phyloP scores from a whole-genome alignment of 2,888 invertebrate species.

The Nymphalis polychloros region DNA sequence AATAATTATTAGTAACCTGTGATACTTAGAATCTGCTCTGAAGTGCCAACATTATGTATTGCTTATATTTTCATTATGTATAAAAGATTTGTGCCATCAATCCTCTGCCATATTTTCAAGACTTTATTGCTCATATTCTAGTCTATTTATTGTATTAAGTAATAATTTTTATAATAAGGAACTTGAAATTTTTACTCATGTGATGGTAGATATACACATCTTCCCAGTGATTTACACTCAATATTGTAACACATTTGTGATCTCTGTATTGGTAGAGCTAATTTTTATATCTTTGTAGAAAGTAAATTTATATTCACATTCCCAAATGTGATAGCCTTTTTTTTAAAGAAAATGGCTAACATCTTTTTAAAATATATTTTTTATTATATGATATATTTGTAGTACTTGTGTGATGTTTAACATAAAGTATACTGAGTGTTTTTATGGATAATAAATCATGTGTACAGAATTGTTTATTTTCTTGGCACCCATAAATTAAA shows the following conservation, averaged over 20 bases:
- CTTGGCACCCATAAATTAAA: not conserved
- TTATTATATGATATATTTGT: conserved; percentile 41
- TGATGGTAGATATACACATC: conserved; percentile 19
- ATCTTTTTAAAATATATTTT: conserved; percentile 14
- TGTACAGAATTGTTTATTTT: conserved; percentile 27
- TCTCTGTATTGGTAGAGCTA: conserved; percentile 35
- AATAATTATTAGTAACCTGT: conserved; percentile 65
- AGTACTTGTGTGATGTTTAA: conserved; percentile 42
- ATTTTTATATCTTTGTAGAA: conserved; percentile 8
- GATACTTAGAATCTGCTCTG: conserved; percentile 63
- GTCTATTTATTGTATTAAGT: conserved; percentile 65
- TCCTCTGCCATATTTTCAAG: conserved; percentile 69
- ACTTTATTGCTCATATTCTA: conserved; percentile 80
- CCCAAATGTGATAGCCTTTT: conserved; percentile 32
- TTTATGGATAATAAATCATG: conserved; percentile 33
- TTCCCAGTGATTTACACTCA: conserved; percentile 28
- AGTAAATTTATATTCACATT: conserved; percentile 31
- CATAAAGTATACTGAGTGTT: conserved; percentile 37
- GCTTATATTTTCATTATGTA: conserved; percentile 34
- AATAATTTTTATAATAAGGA: conserved; percentile 35
- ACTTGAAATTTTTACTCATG: conserved; percentile 18
- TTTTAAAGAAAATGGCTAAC: conserved; percentile 19
- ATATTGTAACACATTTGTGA: conserved; percentile 26
- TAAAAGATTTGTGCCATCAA: conserved; percentile 62
- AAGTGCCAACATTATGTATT: conserved; percentile 53